Evolutionary conservation across 1,140 invertebrate species (phyloP).

Genomic region (Dendrolimus punctatus): DNA sequence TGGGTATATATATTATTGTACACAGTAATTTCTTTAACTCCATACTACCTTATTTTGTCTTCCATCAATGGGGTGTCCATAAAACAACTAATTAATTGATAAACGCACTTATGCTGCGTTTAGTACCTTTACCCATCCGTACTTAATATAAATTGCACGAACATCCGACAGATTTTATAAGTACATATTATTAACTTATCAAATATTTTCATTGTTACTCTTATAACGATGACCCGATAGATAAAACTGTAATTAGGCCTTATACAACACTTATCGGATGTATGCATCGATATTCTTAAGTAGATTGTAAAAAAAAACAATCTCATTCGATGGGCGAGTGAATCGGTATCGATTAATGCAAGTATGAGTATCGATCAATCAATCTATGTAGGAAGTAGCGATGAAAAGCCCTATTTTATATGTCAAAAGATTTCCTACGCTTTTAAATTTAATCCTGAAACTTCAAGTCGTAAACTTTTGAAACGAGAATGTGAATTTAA

Average conservation of each 20-base stretch:
- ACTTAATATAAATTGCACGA: slow-evolving; percentile 30
- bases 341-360: slow-evolving; percentile 43
- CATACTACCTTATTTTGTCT: not conserved
- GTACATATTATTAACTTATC: slow-evolving; percentile 56
- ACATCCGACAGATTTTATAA: slow-evolving; percentile 28
- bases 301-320: slow-evolving; percentile 51
- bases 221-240: slow-evolving; percentile 47
- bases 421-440: not conserved
- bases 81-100: not conserved
- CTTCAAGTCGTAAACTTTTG: too few species aligned
- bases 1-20: too few species aligned
- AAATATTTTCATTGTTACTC: slow-evolving; percentile 48
- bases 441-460: not conserved
- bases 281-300: slow-evolving; percentile 62
- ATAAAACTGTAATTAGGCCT: slow-evolving; percentile 66
- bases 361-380: slow-evolving; percentile 65
- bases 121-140: slow-evolving; percentile 2
- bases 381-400: slow-evolving; percentile 51
- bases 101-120: slow-evolving; percentile 7
- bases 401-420: not conserved
- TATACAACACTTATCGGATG: slow-evolving; percentile 52
- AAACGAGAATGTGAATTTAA: too few species aligned
- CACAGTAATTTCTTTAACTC: too few species aligned
- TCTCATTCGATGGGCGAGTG: slow-evolving; percentile 46
- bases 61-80: not conserved